Conservation (phyloP, 2,888 invertebrate genomes). For the Pristionchus arcanus region DNA sequence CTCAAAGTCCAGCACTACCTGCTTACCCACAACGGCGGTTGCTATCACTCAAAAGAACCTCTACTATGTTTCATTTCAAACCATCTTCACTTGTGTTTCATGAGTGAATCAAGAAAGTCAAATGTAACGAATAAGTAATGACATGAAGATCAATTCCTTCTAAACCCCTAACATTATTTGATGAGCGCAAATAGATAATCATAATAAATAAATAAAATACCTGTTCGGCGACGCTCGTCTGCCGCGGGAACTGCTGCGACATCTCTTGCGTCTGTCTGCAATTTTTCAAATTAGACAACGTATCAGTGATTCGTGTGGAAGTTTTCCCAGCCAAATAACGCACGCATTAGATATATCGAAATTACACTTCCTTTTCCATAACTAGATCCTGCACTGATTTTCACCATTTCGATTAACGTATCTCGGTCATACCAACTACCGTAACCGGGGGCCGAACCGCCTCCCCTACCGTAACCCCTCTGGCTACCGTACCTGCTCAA, state of each 20-base stretch:
- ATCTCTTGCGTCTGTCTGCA: constrained; percentile 51
- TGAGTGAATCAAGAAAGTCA: not conserved
- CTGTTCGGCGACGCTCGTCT: constrained; percentile 74
- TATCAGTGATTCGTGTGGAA: no score
- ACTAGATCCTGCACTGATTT: no score
- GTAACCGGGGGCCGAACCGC: no score
- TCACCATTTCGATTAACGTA: no score
- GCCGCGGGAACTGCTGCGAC: constrained; percentile 58
- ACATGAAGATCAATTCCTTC: no score
- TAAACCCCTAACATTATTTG: no score
- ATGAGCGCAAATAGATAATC: no score
- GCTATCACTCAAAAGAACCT: no score
- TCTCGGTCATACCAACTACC: constrained; percentile 56
- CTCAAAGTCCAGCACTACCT: no score
- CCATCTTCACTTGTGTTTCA: not conserved
- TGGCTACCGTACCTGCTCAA: constrained; percentile 59
- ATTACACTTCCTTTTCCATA: no score
- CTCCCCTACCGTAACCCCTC: not conserved
- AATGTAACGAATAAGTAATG: not conserved
- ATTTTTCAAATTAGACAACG: not conserved
- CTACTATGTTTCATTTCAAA: not conserved
- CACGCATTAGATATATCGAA: no score
- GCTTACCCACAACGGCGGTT: not conserved
- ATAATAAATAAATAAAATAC: constrained; percentile 53
- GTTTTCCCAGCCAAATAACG: no score